Evolutionary conservation across 2,888 invertebrate species (phyloP), one percentile per base, ranked within the genome.

Genomic region (Euzophera pinguis): DNA sequence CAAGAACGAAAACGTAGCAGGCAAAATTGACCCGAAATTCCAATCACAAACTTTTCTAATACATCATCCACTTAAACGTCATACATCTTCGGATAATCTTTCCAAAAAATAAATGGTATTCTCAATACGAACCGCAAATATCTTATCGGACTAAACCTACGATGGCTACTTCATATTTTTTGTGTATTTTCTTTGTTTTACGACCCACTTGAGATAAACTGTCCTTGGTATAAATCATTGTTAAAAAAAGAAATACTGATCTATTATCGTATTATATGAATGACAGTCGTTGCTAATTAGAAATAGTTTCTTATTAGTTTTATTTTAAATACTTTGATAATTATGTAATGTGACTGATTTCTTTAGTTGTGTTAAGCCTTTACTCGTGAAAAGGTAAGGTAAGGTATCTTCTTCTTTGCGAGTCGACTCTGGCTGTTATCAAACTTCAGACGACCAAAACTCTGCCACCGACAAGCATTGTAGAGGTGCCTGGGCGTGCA

Each of bases 11-110:
- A 22, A 5, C 5, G 5, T 3, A 22, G 2, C 22, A 22, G 22
- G 22, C n/a, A 22, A 22, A 22, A 22, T 22, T 22, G 22, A 22
- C 22, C 22, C 22, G 5, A 22, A 22, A 64, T 66, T 59, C 63
- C 56, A 62, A 66, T 64, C 63, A 60, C 39, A 63, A 64, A 62
- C 54, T 67, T 63, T 54, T 17, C 38, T 41, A 53, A 70, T 70
- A 67, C 61, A 66, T 70, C 65, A 58, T 35, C 56, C 49, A 61
- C 59, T 62, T 64, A 63, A 59, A 60, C 54, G 53, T 61, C 58
- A 67, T 68, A 70, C 64, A 67, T 70, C 70, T 62, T 1, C 7
- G 66, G 68, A 70, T 70, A 66, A 70, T 70, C 70, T 63, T 56
- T 55, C 60, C 58, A n/a, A 60, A 64, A 67, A 64, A 63, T 64